Base-by-base conservation (phyloP, 2,888 invertebrate species). In the Axea sp. region DNA sequence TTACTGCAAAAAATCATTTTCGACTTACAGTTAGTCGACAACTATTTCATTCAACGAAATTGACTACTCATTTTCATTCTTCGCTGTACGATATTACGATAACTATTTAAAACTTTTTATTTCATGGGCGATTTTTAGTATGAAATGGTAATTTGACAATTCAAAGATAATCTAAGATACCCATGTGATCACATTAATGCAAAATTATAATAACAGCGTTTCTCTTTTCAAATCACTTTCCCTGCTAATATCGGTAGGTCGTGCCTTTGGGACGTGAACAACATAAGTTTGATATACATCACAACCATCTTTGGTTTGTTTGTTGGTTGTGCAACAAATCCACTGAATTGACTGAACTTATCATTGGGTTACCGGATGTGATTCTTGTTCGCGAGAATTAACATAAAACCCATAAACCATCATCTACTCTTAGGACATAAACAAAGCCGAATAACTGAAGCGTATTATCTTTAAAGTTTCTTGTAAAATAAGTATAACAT, bases 211-310 rank as follows among this genome's bases (percentile, higher is more conserved):
- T 30, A 43, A 78, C 60, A 78, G 78, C 80, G 82, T 83, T 82
- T 84, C 82, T 83, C 81, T 83, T 81, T 83, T 73, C 71, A 47
- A 79, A 80, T 78, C 74, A 80, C 83, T 84, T 84, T 84, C 84
- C 73, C 83, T 55, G 73, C 6, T 6, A 11, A 8, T 15, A 9
- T 37, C 45, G 45, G 60, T 69, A 53, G 69, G 53, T 60, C 59
- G 43, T 55, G 30, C 9, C 49, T 3, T 1, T 12, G 35, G 8
- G 3, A 47, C 45, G 26, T 41, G 19, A 6, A 41, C 26, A 19
- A 14, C n/a, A 37, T 17, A 19, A 33, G 43, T 7, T 8, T 31
- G 45, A 60, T 53, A 53, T 60, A 30, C 60, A 69, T 69, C 59
- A 65, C 37, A 28, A 28, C 37, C 45, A 55, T 65, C 65, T 26